phyloP scores from a whole-genome alignment of 1,140 invertebrate genomes.

The Listronotus bonariensis region DNA sequence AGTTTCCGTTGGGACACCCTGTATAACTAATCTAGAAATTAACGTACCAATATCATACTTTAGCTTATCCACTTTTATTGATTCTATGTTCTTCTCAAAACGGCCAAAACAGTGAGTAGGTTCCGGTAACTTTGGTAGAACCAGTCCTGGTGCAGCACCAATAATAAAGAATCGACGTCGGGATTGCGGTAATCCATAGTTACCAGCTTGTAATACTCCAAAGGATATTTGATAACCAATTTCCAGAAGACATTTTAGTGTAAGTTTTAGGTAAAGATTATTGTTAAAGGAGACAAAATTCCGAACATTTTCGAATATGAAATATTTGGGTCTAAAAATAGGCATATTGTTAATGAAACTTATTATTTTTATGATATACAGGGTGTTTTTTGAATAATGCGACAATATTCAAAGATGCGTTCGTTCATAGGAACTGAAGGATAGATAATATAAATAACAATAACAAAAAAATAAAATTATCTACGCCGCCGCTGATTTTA shows the following conservation, averaged over 20 bases:
- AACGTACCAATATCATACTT: slow-evolving; percentile 29
- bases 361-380: too few relatives aligned
- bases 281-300: slow-evolving; percentile 83
- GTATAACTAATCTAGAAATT: too few relatives aligned
- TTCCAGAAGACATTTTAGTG: slow-evolving; percentile 72
- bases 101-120: slow-evolving; percentile 65
- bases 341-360: background rate
- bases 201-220: slow-evolving; percentile 84
- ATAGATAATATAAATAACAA: too few relatives aligned
- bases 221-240: slow-evolving; percentile 91
- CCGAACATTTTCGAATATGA: slow-evolving; percentile 84
- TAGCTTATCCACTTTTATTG: slow-evolving; percentile 72
- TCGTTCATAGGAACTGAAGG: too few relatives aligned
- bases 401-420: too few relatives aligned
- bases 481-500: too few relatives aligned
- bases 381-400: too few relatives aligned
- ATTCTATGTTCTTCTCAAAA: slow-evolving; percentile 55
- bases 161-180: slow-evolving; percentile 77
- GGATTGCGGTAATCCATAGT: slow-evolving; percentile 84
- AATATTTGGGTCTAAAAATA: slow-evolving; percentile 68
- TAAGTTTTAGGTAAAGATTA: slow-evolving; percentile 80
- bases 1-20: too few relatives aligned
- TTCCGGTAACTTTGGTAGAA: slow-evolving; percentile 77
- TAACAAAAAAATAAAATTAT: too few relatives aligned
- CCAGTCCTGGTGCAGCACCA: slow-evolving; percentile 80